Evolutionary conservation across 1,140 invertebrate species (phyloP).

Genomic region (Drosophila burlai): DNA sequence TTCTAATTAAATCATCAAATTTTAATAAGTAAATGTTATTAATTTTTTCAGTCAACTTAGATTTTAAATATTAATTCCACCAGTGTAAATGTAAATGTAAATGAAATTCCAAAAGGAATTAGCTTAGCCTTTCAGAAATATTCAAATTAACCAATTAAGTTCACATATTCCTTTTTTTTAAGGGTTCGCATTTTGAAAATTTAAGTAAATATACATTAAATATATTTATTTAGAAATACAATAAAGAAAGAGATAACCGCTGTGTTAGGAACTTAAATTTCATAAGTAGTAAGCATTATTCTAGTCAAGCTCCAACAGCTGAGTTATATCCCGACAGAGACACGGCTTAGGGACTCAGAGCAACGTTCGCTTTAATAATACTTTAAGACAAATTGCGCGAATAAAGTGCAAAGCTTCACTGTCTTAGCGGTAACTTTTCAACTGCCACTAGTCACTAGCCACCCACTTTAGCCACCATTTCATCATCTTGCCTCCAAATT

Average conservation of each 20-base stretch:
- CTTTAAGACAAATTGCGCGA: conserved; percentile 13
- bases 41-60: too few relatives aligned
- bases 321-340: conserved; percentile 4
- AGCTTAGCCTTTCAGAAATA: too few relatives aligned
- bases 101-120: too few relatives aligned
- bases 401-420: conserved; percentile 18
- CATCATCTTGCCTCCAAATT: conserved; percentile 17
- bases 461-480: background rate
- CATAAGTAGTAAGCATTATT: background rate
- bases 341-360: background rate
- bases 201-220: background rate
- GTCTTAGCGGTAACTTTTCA: conserved; percentile 5
- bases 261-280: background rate
- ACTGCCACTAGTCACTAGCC: conserved; percentile 12
- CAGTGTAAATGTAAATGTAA: too few relatives aligned
- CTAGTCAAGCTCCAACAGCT: background rate
- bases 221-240: too few relatives aligned
- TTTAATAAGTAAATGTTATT: too few relatives aligned
- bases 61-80: too few relatives aligned
- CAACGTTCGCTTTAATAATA: conserved; percentile 5
- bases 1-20: too few relatives aligned
- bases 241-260: background rate
- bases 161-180: background rate
- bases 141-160: too few relatives aligned
- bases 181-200: background rate